Base-by-base conservation (phyloP, 92 coral and sea anemone species). In the Epizoanthus fatuus region DNA sequence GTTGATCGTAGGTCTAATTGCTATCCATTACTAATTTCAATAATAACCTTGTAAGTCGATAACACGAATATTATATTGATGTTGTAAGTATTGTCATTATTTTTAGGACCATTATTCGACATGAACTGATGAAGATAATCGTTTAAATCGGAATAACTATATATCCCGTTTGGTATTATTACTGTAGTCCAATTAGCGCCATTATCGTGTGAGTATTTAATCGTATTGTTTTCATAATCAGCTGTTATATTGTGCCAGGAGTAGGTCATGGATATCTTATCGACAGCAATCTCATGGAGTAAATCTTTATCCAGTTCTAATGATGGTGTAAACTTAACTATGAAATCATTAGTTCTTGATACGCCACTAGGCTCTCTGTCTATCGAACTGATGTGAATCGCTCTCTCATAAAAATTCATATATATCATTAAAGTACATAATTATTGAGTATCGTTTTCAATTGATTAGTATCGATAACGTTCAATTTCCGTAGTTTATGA, bases 201-300 rank as follows among this genome's bases (percentile, higher is more conserved):
- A 44, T 17, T 38, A 45, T 87, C 49, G 12, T 1, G 8, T 11
- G 58, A 29, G 14, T 79, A 86, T 70, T 86, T 86, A 3, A 86
- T 78, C 0, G 16, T 14, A 0, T 68, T 55, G 47, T 86, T 86
- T 1, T 38, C 17, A 69, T 86, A 79, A 8, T 80, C 67, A 0
- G 73, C 65, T 4, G 67, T 7, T 0, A 87, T 63, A 49, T 87
- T 80, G 25, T 87, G 75, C 91, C 91, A 87, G 0, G 45, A 11
- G 32, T 81, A 80, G 0, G 91, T 87, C 91, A 87, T 80, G 1
- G 59, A 1, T 1, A 87, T 17, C 14, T 68, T 25, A 55, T 87
- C 82, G 3, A 88, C 60, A 3, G 78, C 84, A 0, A 88, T 53
- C 17, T 88, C 79, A 74, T 88, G 91, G 7, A 0, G 3, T 60